phyloP scores from a whole-genome alignment of 2,888 invertebrate genomes.

The Tachina grossa region DNA sequence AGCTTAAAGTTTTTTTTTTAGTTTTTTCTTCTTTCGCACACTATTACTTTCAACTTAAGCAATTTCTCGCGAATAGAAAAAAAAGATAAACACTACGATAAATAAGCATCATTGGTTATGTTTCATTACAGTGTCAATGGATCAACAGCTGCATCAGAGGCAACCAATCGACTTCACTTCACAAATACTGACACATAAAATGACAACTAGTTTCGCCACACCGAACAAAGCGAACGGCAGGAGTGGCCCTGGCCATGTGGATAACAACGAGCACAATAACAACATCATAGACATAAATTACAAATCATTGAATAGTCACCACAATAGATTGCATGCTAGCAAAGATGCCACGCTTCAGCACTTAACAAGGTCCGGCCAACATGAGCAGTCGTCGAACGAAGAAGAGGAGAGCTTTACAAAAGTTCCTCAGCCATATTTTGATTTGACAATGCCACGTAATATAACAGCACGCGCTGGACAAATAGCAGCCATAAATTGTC shows the following conservation, averaged over 20 bases:
- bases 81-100: constrained; percentile 17
- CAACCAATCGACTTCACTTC: constrained; percentile 50
- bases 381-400: constrained; percentile 39
- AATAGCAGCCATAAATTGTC: constrained; percentile 93
- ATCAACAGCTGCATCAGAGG: constrained; percentile 49
- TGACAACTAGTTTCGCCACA: constrained; percentile 55
- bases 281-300: constrained; percentile 72
- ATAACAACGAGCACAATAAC: constrained; percentile 65
- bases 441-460: constrained; percentile 92
- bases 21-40: neutral
- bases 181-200: constrained; percentile 70
- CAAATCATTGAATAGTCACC: constrained; percentile 59
- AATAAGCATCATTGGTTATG: constrained; percentile 39
- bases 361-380: constrained; percentile 4
- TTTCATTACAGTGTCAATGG: constrained; percentile 62
- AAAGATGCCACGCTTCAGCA: constrained; percentile 48
- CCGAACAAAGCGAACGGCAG: constrained; percentile 40
- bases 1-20: neutral
- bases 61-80: neutral
- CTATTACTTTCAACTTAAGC: neutral
- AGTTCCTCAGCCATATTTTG: constrained; percentile 88
- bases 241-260: constrained; percentile 34
- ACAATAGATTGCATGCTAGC: constrained; percentile 58
- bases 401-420: constrained; percentile 65
- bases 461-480: constrained; percentile 94